Percentiles rank a stretch among this genome's conserved stretches.
Evolutionary conservation across 2,797 vertebrate species (phyloP).

Genomic region (Graptemys geographica): DNA sequence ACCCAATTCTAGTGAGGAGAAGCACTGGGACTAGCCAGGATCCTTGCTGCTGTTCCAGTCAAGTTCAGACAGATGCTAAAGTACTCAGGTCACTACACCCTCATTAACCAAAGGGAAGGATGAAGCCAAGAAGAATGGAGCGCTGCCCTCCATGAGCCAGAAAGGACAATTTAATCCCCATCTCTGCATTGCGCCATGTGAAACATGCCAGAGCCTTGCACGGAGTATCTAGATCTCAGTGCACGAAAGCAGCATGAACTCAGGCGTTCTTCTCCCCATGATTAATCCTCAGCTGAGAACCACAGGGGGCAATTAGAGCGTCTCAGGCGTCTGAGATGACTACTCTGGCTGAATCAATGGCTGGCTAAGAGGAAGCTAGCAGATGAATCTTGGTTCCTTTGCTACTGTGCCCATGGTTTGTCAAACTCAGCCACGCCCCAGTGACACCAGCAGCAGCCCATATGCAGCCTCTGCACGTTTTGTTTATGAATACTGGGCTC

Average conservation of each 20-base stretch:
- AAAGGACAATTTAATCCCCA: neutral
- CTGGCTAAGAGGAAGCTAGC: neutral
- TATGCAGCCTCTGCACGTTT: neutral
- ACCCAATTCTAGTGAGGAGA: neutral
- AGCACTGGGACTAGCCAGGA: fast-evolving
- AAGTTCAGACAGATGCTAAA: fast-evolving
- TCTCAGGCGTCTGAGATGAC: neutral
- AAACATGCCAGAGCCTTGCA: neutral
- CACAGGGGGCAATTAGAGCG: neutral
- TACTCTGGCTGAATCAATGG: neutral
- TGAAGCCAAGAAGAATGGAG: neutral
- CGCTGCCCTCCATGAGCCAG: neutral
- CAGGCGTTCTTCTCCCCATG: neutral
- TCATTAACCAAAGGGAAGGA: fast-evolving
- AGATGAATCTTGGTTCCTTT: neutral
- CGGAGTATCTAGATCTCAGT: neutral
- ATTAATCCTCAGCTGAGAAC: neutral
- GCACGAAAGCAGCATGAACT: neutral
- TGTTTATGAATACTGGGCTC: fast-evolving
- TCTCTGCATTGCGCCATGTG: neutral
- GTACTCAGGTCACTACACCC: fast-evolving
- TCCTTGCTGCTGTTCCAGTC: neutral
- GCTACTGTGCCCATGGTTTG: fast-evolving
- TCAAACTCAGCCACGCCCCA: neutral
- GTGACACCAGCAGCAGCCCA: neutral